Evolutionary conservation across 2,113 vertebrate genomes (phyloP).

Genomic region (Cervus canadensis): DNA sequence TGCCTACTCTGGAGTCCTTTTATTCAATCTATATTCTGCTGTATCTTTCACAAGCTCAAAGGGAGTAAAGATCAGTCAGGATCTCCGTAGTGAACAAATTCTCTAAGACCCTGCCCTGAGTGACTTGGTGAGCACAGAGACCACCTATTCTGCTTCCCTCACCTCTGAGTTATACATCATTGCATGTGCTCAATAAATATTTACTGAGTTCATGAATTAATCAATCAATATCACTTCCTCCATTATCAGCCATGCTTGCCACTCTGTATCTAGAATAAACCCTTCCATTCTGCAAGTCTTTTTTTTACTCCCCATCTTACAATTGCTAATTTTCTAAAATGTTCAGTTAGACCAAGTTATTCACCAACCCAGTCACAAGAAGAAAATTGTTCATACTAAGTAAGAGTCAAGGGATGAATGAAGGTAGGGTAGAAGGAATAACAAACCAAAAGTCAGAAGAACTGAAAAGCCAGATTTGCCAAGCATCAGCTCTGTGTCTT

Average conservation of each 20-base stretch:
- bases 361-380: not conserved
- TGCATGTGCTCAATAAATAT: not conserved
- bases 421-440: not conserved
- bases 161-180: not conserved
- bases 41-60: not conserved
- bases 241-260: not conserved
- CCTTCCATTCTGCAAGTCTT: not conserved
- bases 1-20: not conserved
- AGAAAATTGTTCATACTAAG: not conserved
- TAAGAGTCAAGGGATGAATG: not conserved
- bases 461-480: not conserved
- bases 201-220: not conserved
- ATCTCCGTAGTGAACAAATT: not conserved
- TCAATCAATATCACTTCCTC: not conserved
- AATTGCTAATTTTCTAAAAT: not conserved
- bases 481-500: not conserved
- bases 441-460: not conserved
- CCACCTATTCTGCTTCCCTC: not conserved
- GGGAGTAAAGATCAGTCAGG: not conserved
- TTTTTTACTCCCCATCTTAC: not conserved
- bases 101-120: not conserved
- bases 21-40: not conserved
- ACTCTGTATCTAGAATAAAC: not conserved
- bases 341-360: not conserved
- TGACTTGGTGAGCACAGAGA: not conserved